Base-by-base conservation (phyloP, 2,797 vertebrate genomes). In the Argentina silus region DNA sequence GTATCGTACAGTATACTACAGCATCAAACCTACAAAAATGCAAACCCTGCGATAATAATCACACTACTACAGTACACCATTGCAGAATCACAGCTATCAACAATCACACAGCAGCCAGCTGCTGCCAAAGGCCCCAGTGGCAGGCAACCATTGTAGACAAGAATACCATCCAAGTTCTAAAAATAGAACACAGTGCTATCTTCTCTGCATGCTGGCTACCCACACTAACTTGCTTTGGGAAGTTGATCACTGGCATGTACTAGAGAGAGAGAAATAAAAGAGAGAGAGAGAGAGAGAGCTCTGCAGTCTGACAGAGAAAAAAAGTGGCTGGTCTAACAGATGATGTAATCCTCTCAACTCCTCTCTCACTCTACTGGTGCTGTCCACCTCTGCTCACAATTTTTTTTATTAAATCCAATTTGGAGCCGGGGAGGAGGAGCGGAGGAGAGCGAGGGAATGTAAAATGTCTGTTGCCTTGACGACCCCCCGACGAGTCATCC, bases 401-500 rank as follows among this genome's bases (percentile, higher is more conserved):
- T n/a, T n/a, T n/a, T n/a, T n/a, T n/a, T n/a, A n/a, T n/a, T n/a
- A 51, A 74, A 51, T 73, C 77, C 83, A 77, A 88, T 76, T 75
- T 72, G 77, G 65, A 83, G 77, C 72, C 66, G 72, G 69, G 70
- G 81, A 74, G 73, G 76, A 76, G 76, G 81, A 82, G 72, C n/a
- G n/a, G n/a, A n/a, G 86, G 69, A 53, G 72, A 87, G 82, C 45
- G 42, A 83, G 84, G 82, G 82, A 90, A 92, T 91, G 86, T 80
- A 82, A 90, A 91, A 90, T 85, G 87, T 91, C 88, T 90, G 90
- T 91, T 91, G 90, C 90, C 91, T 83, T 92, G 90, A 87, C 90
- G 85, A 91, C 92, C 78, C 83, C 77, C 63, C 47, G 76, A 75
- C 57, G 17, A 67, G 81, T 76, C 67, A 80, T n/a, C 69, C 43